Base-by-base conservation (phyloP, 2,888 invertebrate genomes). In the Dusona sp. region DNA sequence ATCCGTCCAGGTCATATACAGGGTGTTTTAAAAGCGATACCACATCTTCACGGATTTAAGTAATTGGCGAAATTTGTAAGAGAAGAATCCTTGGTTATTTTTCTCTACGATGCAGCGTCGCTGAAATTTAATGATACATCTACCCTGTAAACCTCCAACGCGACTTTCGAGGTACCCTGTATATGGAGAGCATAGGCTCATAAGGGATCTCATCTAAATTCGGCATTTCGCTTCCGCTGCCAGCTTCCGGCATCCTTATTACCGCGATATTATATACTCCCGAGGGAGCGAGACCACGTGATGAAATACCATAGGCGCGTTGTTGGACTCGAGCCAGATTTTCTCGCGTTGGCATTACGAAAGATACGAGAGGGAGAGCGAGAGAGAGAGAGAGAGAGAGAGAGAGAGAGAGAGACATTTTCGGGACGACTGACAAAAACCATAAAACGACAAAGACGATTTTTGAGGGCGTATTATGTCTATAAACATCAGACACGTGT, bases 321-420 rank as follows among this genome's bases (percentile, higher is more conserved):
- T 51, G 79, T 80, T 84, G 84, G 84, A 84, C 16, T 64, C 3
- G 33, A n/a, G 84, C 84, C 84, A 84, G 84, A 80, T 84, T 74
- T 70, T 79, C 54, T 42, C 64, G 22, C 72, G n/a, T 54, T 61
- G 33, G 64, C 33, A n/a, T 72, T 80, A 64, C 72, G 70, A 70
- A 13, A 33, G 72, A 33, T 72, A n/a, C 33, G 33, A 33, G 16
- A 48, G 42, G 42, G 42, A 68, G 38, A 33, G 38, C 19, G 33
- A 16, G 29, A 61, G 29, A 61, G 29, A 16, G 36, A 29, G 16
- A 11, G 42, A 16, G 33, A 64, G 13, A 7, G 72, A 51, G 29
- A 61, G n/a, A 54, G 22, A 13, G 64, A 68, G 38, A 3, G 19
- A 48, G n/a, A 68, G 3, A n/a, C 22, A 11, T 54, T 73, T 65